phyloP scores from a whole-genome alignment of 2,797 vertebrate species.

The Caiman crocodilus region DNA sequence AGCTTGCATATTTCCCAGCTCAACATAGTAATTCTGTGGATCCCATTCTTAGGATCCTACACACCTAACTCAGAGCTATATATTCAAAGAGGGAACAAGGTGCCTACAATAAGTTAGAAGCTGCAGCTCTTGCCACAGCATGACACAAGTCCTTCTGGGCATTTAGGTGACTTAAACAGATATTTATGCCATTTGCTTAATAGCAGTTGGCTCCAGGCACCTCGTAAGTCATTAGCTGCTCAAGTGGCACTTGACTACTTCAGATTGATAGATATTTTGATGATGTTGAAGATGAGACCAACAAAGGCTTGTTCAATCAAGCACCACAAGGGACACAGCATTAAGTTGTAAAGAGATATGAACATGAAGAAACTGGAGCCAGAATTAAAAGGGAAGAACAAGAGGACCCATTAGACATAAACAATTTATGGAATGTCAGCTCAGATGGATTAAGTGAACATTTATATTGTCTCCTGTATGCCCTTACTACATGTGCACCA shows the following conservation, averaged over 20 bases:
- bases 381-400: neutral
- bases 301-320: neutral
- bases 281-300: neutral
- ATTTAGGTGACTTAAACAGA: neutral
- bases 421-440: neutral
- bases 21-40: no score
- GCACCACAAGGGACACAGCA: neutral
- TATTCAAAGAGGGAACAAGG: no score
- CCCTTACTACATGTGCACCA: rapidly evolving
- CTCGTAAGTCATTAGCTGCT: neutral
- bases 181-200: no score
- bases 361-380: neutral
- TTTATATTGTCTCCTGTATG: neutral
- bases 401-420: neutral
- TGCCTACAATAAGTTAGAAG: no score
- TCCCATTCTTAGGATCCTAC: no score
- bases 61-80: no score
- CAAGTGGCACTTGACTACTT: neutral
- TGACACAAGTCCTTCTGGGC: no score
- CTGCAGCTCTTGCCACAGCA: no score
- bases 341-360: neutral
- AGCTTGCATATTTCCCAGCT: no score
- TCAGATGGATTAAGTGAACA: neutral
- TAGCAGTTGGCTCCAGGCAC: neutral
- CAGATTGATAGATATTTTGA: neutral